A percentile compares a stretch with the other conserved stretches of the same genome.
These are phyloP conservation scores for Tuta absoluta DNA, from an alignment of 2,888 invertebrate genomes.

Conservation along the genomic window DNA sequence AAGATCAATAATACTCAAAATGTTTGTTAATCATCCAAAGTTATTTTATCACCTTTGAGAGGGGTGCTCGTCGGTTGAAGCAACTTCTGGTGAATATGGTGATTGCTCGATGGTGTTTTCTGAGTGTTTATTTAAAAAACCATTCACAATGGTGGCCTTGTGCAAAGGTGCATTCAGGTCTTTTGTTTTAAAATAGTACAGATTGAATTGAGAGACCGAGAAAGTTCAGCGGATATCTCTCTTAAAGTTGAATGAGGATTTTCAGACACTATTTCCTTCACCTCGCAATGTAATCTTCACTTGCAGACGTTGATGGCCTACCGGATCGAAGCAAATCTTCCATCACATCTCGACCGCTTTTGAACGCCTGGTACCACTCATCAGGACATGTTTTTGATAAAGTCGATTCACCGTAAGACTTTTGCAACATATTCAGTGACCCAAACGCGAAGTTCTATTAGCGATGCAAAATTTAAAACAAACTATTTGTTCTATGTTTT, in stretches of 20 bases:
- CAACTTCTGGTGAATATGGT: conserved; percentile 19
- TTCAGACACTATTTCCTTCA: conserved; percentile 26
- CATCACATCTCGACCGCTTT: conserved; percentile 37
- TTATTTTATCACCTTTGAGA: too few species aligned
- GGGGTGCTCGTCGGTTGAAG: neutral
- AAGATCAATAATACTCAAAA: too few species aligned
- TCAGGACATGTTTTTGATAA: conserved; percentile 33
- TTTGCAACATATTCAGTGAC: conserved; percentile 36
- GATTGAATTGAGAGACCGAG: neutral
- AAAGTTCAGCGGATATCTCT: neutral
- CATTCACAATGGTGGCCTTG: conserved; percentile 34
- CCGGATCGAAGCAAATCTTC: too few species aligned
- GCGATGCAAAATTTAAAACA: conserved; percentile 37
- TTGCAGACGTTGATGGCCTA: too few species aligned
- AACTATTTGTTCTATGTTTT: too few species aligned
- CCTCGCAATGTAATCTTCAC: conserved; percentile 31
- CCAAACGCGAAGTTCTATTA: too few species aligned
- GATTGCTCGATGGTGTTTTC: conserved; percentile 20
- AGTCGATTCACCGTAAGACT: conserved; percentile 33
- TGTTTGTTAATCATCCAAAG: too few species aligned
- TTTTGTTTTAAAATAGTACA: conserved; percentile 28
- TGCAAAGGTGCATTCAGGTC: conserved; percentile 33
- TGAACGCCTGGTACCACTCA: conserved; percentile 32
- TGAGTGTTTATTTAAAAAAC: conserved; percentile 34
- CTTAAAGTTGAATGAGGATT: conserved; percentile 13